Conservation (phyloP, 2,888 invertebrate species). For the Cybosia mesomella region DNA sequence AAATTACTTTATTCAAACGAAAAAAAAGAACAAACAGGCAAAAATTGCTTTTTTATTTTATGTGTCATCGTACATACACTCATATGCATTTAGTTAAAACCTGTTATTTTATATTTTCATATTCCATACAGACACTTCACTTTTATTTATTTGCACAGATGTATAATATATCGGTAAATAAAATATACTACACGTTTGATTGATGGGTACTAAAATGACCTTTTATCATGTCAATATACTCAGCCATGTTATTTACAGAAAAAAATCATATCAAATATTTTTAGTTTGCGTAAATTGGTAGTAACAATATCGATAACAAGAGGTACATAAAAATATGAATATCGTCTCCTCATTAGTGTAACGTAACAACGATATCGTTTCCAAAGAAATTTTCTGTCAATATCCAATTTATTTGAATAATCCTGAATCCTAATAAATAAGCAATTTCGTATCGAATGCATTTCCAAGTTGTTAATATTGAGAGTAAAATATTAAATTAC, state of each 20-base stretch:
- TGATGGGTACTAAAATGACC: too few species aligned
- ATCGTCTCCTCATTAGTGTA: slow-evolving; percentile 35
- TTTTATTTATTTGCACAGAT: too few species aligned
- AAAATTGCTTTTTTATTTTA: too few species aligned
- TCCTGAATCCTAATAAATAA: slow-evolving; percentile 63
- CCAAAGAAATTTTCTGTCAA: slow-evolving; percentile 49
- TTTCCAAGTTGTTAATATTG: slow-evolving; percentile 43
- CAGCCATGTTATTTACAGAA: background rate
- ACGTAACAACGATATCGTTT: slow-evolving; percentile 26
- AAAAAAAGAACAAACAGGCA: too few species aligned
- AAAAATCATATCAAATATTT: background rate
- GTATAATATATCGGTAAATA: too few species aligned
- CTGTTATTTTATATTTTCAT: too few species aligned
- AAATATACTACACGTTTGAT: too few species aligned
- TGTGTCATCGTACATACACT: too few species aligned
- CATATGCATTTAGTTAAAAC: too few species aligned
- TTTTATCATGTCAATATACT: background rate
- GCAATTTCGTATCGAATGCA: slow-evolving; percentile 56
- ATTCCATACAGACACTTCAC: too few species aligned
- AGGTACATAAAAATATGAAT: background rate
- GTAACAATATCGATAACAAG: background rate
- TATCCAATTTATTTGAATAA: slow-evolving; percentile 57
- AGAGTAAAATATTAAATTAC: slow-evolving; percentile 52
- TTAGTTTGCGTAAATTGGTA: background rate
- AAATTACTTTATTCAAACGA: too few species aligned